Conservation (phyloP, 2,113 vertebrate genomes). For the Tinamus guttatus region DNA sequence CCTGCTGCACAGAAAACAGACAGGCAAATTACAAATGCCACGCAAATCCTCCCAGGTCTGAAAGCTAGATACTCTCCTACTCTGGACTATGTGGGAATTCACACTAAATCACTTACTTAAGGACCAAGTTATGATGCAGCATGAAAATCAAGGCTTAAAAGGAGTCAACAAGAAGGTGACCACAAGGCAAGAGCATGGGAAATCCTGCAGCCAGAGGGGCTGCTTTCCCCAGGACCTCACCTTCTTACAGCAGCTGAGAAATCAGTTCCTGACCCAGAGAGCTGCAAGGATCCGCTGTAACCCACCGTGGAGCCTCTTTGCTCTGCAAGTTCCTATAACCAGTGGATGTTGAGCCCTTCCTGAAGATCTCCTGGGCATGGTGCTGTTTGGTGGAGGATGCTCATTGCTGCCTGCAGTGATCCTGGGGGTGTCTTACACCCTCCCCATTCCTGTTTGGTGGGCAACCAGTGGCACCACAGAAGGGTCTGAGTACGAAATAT, state of each 20-base stretch:
- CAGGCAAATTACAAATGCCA: neutral
- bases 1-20: constrained; percentile 23
- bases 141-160: constrained; percentile 40
- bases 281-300: neutral
- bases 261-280: neutral
- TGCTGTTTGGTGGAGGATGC: neutral
- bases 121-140: neutral
- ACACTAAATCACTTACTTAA: neutral
- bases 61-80: neutral
- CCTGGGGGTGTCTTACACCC: neutral
- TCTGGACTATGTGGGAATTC: neutral
- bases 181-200: rapidly evolving
- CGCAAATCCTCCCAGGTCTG: neutral
- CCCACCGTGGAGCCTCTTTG: rapidly evolving
- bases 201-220: neutral
- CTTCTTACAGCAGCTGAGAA: neutral
- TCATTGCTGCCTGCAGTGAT: rapidly evolving
- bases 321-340: neutral
- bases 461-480: rapidly evolving
- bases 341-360: neutral
- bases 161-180: neutral
- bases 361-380: neutral
- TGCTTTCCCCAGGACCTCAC: neutral
- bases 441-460: neutral
- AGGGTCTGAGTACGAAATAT: neutral